Evolutionary conservation across 2,113 vertebrate species (phyloP), one percentile per base, ranked within the genome.

Genomic region (Pangasianodon gigas): DNA sequence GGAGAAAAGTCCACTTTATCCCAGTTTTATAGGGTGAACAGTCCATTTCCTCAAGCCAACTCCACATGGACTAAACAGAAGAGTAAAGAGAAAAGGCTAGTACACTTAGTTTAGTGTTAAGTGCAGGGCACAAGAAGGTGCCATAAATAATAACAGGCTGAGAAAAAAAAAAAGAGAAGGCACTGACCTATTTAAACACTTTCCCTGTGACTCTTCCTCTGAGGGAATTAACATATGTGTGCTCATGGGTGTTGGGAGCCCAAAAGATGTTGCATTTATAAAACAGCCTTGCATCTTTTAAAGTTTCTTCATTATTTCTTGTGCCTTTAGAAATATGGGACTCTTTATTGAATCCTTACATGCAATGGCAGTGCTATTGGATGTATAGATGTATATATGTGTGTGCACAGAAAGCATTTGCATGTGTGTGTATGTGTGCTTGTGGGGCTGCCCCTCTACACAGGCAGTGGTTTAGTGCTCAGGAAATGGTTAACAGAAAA

Each of bases 401-500:
- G 85, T 87, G 48, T 32, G 79, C 32, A 54, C 48, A 54, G 26
- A 58, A 37, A 24, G n/a, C 18, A 83, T 83, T 83, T 83, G 80
- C 52, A 56, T 83, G 4, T 56, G 46, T 80, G 29, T 46, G 46
- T 58, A 9, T 41, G 32, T 62, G 21, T 80, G 67, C 82, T 86
- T 69, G 26, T 11, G 94, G 95, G 95, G 95, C 95, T 91, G 92
- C 94, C 95, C 95, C 95, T 90, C 92, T 79, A 93, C 65, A 95
- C 94, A 92, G 89, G 37, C 41, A 94, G 93, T 83, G 95, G 95
- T 95, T 95, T 48, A 94, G 79, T 56, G 81, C 92, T 93, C 94
- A 96, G 96, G 95, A 96, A 93, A 94, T 95, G 94, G 93, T 92
- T 95, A 94, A 88, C 94, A 93, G 75, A 93, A 86, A 93, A 93